Evolutionary conservation across 2,113 vertebrate species (phyloP), one percentile per base, ranked within the genome.

Genomic region (Notechis scutatus): DNA sequence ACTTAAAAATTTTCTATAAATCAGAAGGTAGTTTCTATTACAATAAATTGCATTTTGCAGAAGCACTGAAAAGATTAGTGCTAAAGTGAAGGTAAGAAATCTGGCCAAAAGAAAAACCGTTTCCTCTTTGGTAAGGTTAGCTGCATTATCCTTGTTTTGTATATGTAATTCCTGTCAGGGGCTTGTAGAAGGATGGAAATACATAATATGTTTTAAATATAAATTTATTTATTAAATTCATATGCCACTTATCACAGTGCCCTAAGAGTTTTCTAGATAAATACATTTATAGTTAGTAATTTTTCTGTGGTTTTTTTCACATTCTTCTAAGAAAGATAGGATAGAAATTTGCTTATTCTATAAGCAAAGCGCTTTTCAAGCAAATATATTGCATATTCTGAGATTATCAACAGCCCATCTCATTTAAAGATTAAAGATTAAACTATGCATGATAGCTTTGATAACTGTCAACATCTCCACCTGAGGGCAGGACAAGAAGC

Each of bases 81-180:
- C 74, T 94, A 39, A 23, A 93, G 94, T 91, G 90, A 93, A 94
- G 86, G 92, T 88, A 92, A 94, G 91, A 93, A 95, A 57, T 89
- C 3, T 81, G 34, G 34, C 69, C 69, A 81, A 39, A 39, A 39
- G 34, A 18, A 81, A 34, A 39, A 81, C 15, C 39, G 0, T 81
- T 81, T 81, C 34, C 18, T 81, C 34, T 39, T 81, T 81, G 69
- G 69, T 39, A 81, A 39, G 69, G 21, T 81, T 34, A 39, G 6
- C 34, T 81, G 34, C n/a, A 39, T 81, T 81, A 81, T 81, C 69
- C 69, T 21, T 81, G 18, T 39, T 81, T 81, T 81, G 69, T 18
- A 7, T 81, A 18, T 81, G 34, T 81, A 81, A 39, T 39, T 81
- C 5, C 34, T 81, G 3, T 39, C 34, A 34, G 69, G 39, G 69